Evolutionary conservation across 2,797 vertebrate genomes (phyloP), one percentile per base, ranked within the genome.

Genomic region (Acipenser transmontanus): DNA sequence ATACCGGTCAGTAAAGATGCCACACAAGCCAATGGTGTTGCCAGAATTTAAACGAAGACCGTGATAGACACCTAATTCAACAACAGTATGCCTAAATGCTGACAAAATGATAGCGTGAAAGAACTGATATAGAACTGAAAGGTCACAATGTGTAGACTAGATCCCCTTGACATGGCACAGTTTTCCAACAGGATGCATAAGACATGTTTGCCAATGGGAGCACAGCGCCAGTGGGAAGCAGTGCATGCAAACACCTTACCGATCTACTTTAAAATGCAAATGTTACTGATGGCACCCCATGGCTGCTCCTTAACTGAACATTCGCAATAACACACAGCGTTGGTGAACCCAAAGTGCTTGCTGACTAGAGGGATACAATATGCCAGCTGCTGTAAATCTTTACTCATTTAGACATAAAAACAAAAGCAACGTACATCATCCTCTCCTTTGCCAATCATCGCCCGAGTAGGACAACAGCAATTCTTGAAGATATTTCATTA

Each of bases 401-500:
- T 47, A n/a, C n/a, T 60, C 65, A 50, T 50, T 20, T 50, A 60
- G 65, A 8, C n/a, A 66, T 66, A 11, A 66, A 66, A 60, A 47
- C 47, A 61, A 57, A 49, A 61, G 6, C 14, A 14, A 49, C 7
- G 14, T 34, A 90, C 90, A 79, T 89, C 80, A 81, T 73, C 17
- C 17, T 14, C 17, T 20, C 50, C 17, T 34, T 75, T 78, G 80
- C 93, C 95, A 95, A 95, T 95, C 80, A 81, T 77, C 52, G 12
- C 10, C 49, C 10, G 20, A 73, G 66, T 47, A 62, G 62, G 70
- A 66, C 49, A 54, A 47, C 71, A 69, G 67, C 67, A 65, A 63
- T 60, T 70, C 60, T n/a, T 34, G 34, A 3, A 34, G 34, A 34
- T 34, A 34, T 34, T 34, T 34, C 34, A 34, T 34, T 34, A 34